phyloP scores from a whole-genome alignment of 1,140 invertebrate species.

The Holotrichia oblita region DNA sequence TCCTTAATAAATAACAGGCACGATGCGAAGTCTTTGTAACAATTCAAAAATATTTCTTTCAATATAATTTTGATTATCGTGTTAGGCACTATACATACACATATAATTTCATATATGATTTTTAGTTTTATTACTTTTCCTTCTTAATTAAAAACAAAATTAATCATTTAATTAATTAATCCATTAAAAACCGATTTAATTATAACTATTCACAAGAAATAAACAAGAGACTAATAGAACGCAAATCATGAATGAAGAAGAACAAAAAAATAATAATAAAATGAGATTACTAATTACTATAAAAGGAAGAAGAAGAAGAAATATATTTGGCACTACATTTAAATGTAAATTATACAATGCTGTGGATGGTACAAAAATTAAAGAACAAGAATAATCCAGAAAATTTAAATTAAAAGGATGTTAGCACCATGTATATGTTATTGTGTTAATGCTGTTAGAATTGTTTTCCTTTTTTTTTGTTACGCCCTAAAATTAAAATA shows the following conservation, averaged over 20 bases:
- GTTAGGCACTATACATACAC: not conserved
- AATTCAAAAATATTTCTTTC: not conserved
- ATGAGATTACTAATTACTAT: slow-evolving; percentile 2
- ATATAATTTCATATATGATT: not conserved
- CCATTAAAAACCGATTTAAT: not conserved
- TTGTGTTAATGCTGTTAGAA: too few relatives aligned
- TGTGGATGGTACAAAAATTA: not conserved
- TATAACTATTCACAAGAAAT: not conserved
- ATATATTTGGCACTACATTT: slow-evolving; percentile 9
- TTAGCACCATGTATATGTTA: not conserved
- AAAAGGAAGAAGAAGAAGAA: not conserved
- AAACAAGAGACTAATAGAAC: not conserved
- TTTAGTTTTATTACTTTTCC: too few relatives aligned
- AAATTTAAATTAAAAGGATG: not conserved
- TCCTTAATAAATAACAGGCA: slow-evolving; percentile 24
- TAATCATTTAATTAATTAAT: too few relatives aligned
- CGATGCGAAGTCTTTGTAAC: not conserved
- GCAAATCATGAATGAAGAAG: not conserved
- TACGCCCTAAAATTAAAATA: too few relatives aligned
- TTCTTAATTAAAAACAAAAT: too few relatives aligned
- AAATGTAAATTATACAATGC: not conserved
- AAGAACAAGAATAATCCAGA: not conserved
- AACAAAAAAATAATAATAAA: not conserved
- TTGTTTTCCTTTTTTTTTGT: too few relatives aligned
- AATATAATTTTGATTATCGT: slow-evolving; percentile 26